phyloP scores from a whole-genome alignment of 2,797 vertebrate species.

The Novumbra hubbsi region DNA sequence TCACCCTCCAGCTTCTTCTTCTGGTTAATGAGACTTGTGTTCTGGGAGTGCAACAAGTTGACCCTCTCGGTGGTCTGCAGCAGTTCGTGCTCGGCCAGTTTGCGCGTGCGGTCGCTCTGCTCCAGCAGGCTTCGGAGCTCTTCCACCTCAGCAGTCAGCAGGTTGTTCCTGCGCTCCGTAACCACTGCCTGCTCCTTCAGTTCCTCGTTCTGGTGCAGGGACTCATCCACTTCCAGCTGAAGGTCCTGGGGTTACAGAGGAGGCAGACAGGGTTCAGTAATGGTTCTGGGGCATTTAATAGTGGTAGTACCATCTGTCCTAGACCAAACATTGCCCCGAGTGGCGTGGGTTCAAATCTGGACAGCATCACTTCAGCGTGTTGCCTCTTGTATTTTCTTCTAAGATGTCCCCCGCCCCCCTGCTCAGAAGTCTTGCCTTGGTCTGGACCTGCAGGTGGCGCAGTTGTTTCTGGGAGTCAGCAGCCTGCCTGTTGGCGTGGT shows the following conservation, averaged over 20 bases:
- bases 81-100: slow-evolving; percentile 89
- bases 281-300: too few relatives aligned
- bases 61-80: slow-evolving; percentile 78
- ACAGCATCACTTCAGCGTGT: too few relatives aligned
- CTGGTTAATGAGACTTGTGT: slow-evolving; percentile 87
- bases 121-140: slow-evolving; percentile 83
- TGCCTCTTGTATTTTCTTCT: too few relatives aligned
- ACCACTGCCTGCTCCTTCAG: slow-evolving; percentile 85
- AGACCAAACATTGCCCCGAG: too few relatives aligned
- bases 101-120: slow-evolving; percentile 85
- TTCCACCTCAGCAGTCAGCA: slow-evolving; percentile 84
- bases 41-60: slow-evolving; percentile 64
- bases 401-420: too few relatives aligned
- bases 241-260: slow-evolving; percentile 69
- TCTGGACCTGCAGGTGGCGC: slow-evolving; percentile 84
- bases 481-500: slow-evolving; percentile 84
- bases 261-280: background rate
- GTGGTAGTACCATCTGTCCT: too few relatives aligned
- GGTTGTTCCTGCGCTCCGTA: slow-evolving; percentile 83
- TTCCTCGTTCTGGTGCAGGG: slow-evolving; percentile 78
- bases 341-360: too few relatives aligned
- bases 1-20: slow-evolving; percentile 92
- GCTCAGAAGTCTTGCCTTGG: slow-evolving; percentile 76
- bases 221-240: slow-evolving; percentile 87
- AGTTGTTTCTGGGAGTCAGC: slow-evolving; percentile 83